Base-by-base conservation (phyloP, 2,888 invertebrate genomes). In the Aleiodes testaceus region DNA sequence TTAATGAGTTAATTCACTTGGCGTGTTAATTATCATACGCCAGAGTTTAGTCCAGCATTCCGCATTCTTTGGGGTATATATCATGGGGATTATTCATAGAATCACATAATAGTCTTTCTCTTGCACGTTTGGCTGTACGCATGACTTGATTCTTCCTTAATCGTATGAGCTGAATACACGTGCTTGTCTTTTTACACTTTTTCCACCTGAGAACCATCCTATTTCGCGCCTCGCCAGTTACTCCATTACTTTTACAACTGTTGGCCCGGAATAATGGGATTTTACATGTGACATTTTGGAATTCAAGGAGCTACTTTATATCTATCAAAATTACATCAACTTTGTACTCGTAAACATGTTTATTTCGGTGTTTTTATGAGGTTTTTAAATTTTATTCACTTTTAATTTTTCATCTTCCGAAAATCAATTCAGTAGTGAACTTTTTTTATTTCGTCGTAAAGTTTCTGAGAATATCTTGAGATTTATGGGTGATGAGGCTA, bases 121-220 rank as follows among this genome's bases (percentile, higher is more conserved):
- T n/a, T n/a, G 69, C 53, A 36, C 9, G 53, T 72, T 66, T 61
- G 9, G 6, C 36, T 11, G 36, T 36, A 36, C 36, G 36, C 16
- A 59, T 42, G 42, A 59, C 36, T 59, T 16, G 59, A 7, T 42
- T 18, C 42, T 59, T 59, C 18, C 14, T 18, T 36, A 36, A 36
- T 16, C 16, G 42, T 59, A 11, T 30, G 14, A 18, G 36, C 42
- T 11, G 9, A 16, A 18, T 18, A 50, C 67, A 70, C 68, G 52
- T 55, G 45, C 44, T 52, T 22, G 53, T 72, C 74, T 71, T 75
- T 75, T 73, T 45, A 45, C 12, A 61, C 71, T 69, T 66, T 73
- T 74, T 68, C 44, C 74, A 74, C 75, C 74, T 75, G 75, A 59
- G 59, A 30, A 73, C 74, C 71, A 71, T 74, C 55, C 68, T 69